phyloP scores from a whole-genome alignment of 2,113 vertebrate species.

The Hippocampus zosterae region DNA sequence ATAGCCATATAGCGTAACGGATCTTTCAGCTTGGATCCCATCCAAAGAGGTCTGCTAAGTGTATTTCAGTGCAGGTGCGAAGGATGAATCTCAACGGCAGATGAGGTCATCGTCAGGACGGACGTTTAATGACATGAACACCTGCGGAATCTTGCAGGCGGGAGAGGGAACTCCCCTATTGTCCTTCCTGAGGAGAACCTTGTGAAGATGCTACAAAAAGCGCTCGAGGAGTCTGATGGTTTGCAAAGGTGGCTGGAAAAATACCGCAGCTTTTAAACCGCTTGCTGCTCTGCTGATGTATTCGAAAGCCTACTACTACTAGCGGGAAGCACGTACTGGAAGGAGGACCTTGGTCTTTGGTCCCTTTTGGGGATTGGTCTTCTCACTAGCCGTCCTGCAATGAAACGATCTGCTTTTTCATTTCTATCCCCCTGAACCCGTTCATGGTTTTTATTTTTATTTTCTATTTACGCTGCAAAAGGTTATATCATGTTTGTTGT shows the following conservation, averaged over 20 bases:
- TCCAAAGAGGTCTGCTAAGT: constrained; percentile 29
- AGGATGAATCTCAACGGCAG: constrained; percentile 18
- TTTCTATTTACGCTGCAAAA: no score
- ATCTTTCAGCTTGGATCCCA: constrained; percentile 19
- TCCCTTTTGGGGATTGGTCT: no score
- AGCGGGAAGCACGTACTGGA: neutral
- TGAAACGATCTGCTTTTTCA: no score
- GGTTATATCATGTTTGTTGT: no score
- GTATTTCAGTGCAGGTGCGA: constrained; percentile 41
- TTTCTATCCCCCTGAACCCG: no score
- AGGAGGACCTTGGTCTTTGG: no score
- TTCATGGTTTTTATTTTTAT: no score
- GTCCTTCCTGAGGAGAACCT: neutral
- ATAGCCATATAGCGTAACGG: constrained; percentile 24
- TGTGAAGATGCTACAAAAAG: constrained; percentile 12
- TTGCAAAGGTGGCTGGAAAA: constrained; percentile 31
- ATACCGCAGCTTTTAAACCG: constrained; percentile 33
- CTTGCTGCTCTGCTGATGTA: constrained; percentile 6
- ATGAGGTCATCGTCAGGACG: constrained; percentile 37
- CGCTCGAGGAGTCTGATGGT: no score
- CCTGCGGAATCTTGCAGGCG: constrained; percentile 23
- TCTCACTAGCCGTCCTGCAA: no score
- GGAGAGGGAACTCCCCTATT: constrained; percentile 15
- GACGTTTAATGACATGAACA: constrained; percentile 22
- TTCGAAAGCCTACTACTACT: constrained; percentile 59